phyloP scores from a whole-genome alignment of 2,888 invertebrate species.

The Bellardia bayeri region DNA sequence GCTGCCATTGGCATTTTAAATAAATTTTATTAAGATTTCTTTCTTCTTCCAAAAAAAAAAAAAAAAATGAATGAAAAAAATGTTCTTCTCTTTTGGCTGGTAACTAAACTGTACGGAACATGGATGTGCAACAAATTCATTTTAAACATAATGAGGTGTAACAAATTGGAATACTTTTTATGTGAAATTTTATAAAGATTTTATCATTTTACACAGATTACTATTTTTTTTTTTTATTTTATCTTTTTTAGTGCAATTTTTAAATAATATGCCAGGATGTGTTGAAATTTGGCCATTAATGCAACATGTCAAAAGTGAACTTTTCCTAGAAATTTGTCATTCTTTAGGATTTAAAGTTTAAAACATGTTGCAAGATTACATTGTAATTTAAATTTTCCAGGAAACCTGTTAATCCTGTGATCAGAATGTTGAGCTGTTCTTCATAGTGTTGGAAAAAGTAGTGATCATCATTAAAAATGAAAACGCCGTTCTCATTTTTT shows the following conservation, averaged over 20 bases:
- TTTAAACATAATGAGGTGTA: constrained; percentile 35
- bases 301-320: neutral
- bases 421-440: too few species aligned
- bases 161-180: constrained; percentile 18
- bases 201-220: neutral
- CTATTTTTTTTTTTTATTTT: neutral
- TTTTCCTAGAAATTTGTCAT: too few species aligned
- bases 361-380: too few species aligned
- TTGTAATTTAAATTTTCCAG: too few species aligned
- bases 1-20: constrained; percentile 50
- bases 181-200: neutral
- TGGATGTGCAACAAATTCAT: constrained; percentile 3
- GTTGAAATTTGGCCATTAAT: neutral
- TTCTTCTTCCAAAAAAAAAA: neutral
- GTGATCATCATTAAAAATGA: too few species aligned
- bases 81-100: neutral
- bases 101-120: neutral
- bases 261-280: neutral
- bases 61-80: neutral
- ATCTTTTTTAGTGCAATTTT: neutral
- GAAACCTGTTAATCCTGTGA: too few species aligned
- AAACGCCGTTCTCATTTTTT: too few species aligned
- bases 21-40: constrained; percentile 53
- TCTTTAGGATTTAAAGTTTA: too few species aligned
- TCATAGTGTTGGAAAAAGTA: too few species aligned